Percentiles rank a stretch among this genome's conserved stretches.
Conservation (phyloP, 2,888 invertebrate species). For the Dugesia japonica region DNA sequence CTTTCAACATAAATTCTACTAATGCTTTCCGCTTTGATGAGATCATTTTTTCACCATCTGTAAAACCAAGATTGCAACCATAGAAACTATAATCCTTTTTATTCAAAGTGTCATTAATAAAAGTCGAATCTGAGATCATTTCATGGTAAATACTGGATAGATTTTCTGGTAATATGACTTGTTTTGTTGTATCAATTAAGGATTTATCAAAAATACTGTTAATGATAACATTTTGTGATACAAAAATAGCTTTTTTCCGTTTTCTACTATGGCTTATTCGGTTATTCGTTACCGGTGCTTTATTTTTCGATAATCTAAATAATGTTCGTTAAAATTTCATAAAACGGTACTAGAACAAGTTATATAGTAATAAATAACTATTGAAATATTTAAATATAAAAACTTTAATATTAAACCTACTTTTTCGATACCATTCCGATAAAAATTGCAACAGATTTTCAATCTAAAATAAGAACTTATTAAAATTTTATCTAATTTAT, state of each 20-base stretch:
- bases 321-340: no score
- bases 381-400: no score
- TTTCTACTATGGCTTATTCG: no score
- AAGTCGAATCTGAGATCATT: neutral
- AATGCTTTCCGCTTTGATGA: neutral
- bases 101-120: neutral
- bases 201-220: conserved; percentile 1
- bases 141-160: neutral
- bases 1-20: neutral
- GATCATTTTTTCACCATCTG: neutral
- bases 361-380: no score
- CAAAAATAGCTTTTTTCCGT: neutral
- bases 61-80: neutral
- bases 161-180: neutral
- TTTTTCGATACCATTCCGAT: conserved; percentile 8
- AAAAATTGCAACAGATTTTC: neutral
- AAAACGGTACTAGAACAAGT: no score
- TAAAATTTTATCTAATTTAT: neutral
- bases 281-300: neutral
- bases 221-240: neutral
- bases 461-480: neutral
- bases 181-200: neutral
- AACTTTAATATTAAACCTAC: no score
- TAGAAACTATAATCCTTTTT: neutral
- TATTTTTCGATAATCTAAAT: neutral